phyloP scores from a whole-genome alignment of 2,113 vertebrate genomes.

The Xenopus laevis region DNA sequence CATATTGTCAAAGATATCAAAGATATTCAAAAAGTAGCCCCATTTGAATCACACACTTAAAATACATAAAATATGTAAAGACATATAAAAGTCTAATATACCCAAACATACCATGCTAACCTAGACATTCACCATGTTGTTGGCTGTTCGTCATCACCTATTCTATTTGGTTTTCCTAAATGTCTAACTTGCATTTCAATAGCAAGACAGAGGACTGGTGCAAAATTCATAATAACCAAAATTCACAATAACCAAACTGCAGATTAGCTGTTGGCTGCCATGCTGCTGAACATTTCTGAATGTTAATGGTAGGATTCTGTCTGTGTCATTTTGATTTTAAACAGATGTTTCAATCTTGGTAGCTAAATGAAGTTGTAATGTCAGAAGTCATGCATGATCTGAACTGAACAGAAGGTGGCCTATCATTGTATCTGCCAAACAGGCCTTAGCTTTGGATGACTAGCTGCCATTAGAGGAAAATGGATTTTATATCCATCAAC shows the following conservation, averaged over 20 bases:
- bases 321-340: constrained; percentile 15
- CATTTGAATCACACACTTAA: too few relatives aligned
- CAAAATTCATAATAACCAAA: background rate
- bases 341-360: constrained; percentile 27
- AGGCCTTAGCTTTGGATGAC: background rate
- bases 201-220: background rate
- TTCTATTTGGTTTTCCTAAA: too few relatives aligned
- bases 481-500: constrained; percentile 1
- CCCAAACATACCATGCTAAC: too few relatives aligned
- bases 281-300: background rate
- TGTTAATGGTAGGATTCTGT: constrained; percentile 5
- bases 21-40: too few relatives aligned
- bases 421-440: constrained; percentile 1
- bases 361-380: constrained; percentile 29
- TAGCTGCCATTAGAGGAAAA: constrained; percentile 15
- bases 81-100: too few relatives aligned
- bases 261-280: background rate
- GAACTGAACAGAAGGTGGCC: constrained; percentile 26
- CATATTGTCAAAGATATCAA: too few relatives aligned
- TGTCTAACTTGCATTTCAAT: too few relatives aligned
- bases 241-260: background rate
- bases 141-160: too few relatives aligned
- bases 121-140: too few relatives aligned
- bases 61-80: too few relatives aligned
- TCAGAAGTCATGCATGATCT: constrained; percentile 11